Percentiles rank a stretch among this genome's conserved stretches.
Conservation (phyloP, 2,797 vertebrate genomes). For the Sciaenops ocellatus region DNA sequence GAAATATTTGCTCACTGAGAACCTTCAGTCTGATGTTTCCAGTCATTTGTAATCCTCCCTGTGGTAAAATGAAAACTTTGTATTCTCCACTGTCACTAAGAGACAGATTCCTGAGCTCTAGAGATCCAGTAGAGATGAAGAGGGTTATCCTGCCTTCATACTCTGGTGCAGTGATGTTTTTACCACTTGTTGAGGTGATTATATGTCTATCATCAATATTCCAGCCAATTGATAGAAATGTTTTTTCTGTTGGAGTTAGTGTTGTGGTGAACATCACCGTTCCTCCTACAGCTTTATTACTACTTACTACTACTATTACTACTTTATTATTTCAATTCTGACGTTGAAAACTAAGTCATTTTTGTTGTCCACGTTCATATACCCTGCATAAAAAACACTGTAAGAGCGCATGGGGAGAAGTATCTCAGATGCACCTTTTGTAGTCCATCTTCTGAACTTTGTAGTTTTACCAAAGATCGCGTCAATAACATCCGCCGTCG, state of each 20-base stretch:
- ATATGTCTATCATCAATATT: fast-evolving
- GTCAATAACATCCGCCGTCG: too few relatives aligned
- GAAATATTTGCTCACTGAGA: slow-evolving; percentile 44
- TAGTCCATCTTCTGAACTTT: too few relatives aligned
- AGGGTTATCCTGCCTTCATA: not conserved
- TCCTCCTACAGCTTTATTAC: slow-evolving; percentile 50
- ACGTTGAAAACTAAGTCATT: too few relatives aligned
- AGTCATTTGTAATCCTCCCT: fast-evolving
- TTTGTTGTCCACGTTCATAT: too few relatives aligned
- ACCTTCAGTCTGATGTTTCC: fast-evolving
- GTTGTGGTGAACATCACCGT: slow-evolving; percentile 51
- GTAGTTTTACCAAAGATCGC: too few relatives aligned
- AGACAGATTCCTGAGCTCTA: slow-evolving; percentile 35
- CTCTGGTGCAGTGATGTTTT: fast-evolving
- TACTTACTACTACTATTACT: too few relatives aligned
- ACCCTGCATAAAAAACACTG: too few relatives aligned
- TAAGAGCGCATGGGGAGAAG: too few relatives aligned
- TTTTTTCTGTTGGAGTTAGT: not conserved
- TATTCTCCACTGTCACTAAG: slow-evolving; percentile 55
- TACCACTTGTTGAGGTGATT: fast-evolving
- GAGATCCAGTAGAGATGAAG: not conserved
- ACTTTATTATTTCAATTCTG: too few relatives aligned
- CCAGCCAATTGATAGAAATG: not conserved
- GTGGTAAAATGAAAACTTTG: fast-evolving
- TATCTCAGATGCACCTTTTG: too few relatives aligned